Base-by-base conservation (phyloP, 1,140 invertebrate genomes). In the Drosophila mayri region DNA sequence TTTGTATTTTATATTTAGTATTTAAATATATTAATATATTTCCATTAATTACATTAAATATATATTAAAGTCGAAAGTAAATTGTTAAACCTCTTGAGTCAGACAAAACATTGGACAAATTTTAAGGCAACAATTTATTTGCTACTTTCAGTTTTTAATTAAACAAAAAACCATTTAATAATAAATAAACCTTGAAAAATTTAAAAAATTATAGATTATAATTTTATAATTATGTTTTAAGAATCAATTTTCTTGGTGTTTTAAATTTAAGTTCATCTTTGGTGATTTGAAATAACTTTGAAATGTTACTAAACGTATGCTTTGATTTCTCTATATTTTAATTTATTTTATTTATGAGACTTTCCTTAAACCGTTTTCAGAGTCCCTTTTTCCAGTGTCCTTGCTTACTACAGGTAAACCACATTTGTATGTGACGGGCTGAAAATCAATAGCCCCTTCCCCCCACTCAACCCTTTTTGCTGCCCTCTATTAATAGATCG, bases 401-500 rank as follows among this genome's bases (percentile, higher is more conserved):
- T 47, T 76, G 30, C 72, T 49, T 60, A 38, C 43, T n/a, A 41
- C 32, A 68, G 44, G 65, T 71, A 58, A 71, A 30, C 67, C 81
- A 52, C 76, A 80, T 79, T 84, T 84, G 76, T 79, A 64, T 73
- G 66, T 47, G 70, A 41, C 55, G 63, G 68, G 62, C 79, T 86
- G 58, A 83, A 87, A 87, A 87, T 86, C 83, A 79, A 87, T 88
- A 87, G 67, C 37, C 52, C 32, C 50, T n/a, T 38, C 35, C 35
- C 49, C 43, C 79, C 78, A 65, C 38, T 55, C 52, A 55, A 67
- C 65, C 68, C 65, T 41, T 40, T 67, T 20, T 12, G 44, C 61
- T 66, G 52, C 70, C 79, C 79, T 50, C 79, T 86, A 86, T 87
- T 83, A 83, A 79, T 86, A 86, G 79, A 71, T 55, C 40, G 37